Conservation (phyloP, 2,888 invertebrate genomes). For the Cristatella mucedo region DNA sequence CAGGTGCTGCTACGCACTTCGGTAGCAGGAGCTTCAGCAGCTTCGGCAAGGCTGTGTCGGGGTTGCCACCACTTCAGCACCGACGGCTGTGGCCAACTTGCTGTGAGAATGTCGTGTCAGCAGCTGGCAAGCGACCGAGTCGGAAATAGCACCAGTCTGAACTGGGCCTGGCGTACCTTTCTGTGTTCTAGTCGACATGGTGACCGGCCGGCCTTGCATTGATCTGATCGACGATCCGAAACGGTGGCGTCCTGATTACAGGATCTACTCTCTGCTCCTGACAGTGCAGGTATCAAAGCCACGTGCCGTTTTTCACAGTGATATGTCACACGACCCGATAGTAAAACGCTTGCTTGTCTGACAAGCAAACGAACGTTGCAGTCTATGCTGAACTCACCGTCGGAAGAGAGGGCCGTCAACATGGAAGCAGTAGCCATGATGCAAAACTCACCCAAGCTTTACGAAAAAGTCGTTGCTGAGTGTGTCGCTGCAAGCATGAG, state of each 20-base stretch:
- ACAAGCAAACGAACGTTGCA: no score
- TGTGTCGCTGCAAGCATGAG: constrained; percentile 32
- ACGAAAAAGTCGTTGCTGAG: constrained; percentile 28
- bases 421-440: constrained; percentile 29
- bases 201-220: constrained; percentile 28
- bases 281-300: constrained; percentile 23
- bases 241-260: constrained; percentile 23
- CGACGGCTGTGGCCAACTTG: no score
- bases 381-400: constrained; percentile 3
- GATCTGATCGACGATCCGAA: constrained; percentile 25
- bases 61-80: no score
- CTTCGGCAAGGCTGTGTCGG: constrained; percentile 12
- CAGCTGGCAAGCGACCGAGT: background rate
- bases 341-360: no score
- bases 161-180: background rate
- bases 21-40: no score
- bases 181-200: constrained; percentile 26
- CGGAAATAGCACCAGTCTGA: background rate
- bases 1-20: no score
- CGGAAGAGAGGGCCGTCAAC: constrained; percentile 30
- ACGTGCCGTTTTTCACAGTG: no score
- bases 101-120: background rate
- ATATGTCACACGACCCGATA: no score
- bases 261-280: constrained; percentile 20
- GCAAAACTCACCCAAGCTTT: constrained; percentile 23